A percentile compares a stretch with the other conserved stretches of the same genome.
Conservation (phyloP, 2,888 invertebrate genomes). For the Serrognathus titanus region DNA sequence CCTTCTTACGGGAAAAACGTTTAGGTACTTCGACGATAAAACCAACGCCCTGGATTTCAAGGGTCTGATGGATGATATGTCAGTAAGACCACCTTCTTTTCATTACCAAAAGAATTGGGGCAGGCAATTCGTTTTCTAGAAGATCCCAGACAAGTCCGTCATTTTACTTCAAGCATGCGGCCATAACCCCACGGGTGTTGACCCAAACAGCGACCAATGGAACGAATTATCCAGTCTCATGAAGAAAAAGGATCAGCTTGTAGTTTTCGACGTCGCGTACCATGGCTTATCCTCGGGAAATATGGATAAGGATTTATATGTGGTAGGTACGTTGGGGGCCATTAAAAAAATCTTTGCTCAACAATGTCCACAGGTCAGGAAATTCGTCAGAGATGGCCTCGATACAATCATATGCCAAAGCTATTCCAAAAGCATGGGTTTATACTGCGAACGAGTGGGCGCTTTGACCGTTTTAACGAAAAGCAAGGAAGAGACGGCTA, state of each 20-base stretch:
- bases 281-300: slow-evolving; percentile 93
- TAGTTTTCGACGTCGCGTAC: slow-evolving; percentile 98
- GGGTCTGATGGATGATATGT: slow-evolving; percentile 85
- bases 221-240: slow-evolving; percentile 76
- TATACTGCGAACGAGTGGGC: slow-evolving; percentile 90
- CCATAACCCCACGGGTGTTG: slow-evolving; percentile 97
- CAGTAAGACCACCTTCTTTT: slow-evolving; percentile 58
- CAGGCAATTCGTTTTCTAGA: slow-evolving; percentile 56
- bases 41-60: slow-evolving; percentile 91
- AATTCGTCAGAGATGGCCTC: slow-evolving; percentile 87
- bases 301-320: slow-evolving; percentile 81
- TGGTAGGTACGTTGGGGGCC: slow-evolving; percentile 51
- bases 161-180: slow-evolving; percentile 95
- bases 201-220: slow-evolving; percentile 88
- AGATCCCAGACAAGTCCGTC: slow-evolving; percentile 86
- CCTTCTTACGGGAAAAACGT: slow-evolving; percentile 79
- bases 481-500: slow-evolving; percentile 75
- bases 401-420: slow-evolving; percentile 86
- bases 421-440: slow-evolving; percentile 96
- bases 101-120: not conserved
- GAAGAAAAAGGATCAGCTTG: slow-evolving; percentile 76
- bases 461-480: slow-evolving; percentile 77
- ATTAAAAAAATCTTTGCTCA: not conserved
- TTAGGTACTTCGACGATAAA: slow-evolving; percentile 90
- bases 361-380: slow-evolving; percentile 52